These are phyloP conservation scores for Melanotaenia boesemani DNA, from an alignment of 2,797 vertebrate species.

Conservation along the genomic window DNA sequence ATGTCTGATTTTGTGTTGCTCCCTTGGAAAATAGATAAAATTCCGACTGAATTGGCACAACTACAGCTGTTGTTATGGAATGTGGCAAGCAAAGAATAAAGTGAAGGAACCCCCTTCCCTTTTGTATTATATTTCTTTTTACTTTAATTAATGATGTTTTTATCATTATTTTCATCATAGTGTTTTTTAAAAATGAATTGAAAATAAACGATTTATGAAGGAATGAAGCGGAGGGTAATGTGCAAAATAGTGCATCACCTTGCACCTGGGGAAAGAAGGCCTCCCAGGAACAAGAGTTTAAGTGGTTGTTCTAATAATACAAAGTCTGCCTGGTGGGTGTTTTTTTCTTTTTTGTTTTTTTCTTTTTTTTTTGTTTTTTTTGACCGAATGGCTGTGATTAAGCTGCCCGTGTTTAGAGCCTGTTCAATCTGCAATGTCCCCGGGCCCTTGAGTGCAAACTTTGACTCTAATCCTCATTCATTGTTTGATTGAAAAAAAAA, in stretches of 20 bases:
- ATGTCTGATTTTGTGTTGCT: neutral
- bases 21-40: neutral
- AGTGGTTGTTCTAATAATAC: neutral
- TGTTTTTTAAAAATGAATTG: neutral
- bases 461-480: neutral
- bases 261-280: neutral
- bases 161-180: no score
- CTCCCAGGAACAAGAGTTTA: neutral
- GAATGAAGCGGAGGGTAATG: neutral
- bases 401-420: neutral
- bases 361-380: neutral
- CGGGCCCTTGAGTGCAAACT: neutral
- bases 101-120: neutral
- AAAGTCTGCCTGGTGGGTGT: neutral
- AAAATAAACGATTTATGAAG: neutral
- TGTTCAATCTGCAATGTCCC: neutral
- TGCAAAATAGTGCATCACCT: neutral
- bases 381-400: neutral
- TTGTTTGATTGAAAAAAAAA: neutral
- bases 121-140: neutral
- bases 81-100: neutral
- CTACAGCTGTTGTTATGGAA: neutral
- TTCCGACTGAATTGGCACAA: neutral
- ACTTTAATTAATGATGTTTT: neutral
- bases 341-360: neutral